These are phyloP conservation scores for Nymphicus hollandicus DNA, from an alignment of 2,113 vertebrate species.

Conservation along the genomic window DNA sequence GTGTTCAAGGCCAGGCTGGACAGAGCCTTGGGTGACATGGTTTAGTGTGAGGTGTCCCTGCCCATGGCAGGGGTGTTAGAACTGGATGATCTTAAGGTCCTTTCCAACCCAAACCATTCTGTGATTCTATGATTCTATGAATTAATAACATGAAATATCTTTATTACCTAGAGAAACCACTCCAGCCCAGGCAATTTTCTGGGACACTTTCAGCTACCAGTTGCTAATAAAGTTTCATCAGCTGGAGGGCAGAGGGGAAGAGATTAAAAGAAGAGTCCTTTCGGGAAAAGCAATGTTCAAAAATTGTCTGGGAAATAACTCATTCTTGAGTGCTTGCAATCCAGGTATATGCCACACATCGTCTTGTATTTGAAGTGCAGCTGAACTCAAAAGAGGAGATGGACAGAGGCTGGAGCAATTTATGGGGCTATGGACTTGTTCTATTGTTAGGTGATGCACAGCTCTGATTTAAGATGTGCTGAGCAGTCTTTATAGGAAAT, in stretches of 20 bases:
- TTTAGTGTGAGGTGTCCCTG: too few relatives aligned
- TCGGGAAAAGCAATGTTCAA: background rate
- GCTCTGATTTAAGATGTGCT: slow-evolving; percentile 34
- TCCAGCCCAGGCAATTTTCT: background rate
- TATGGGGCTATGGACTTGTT: background rate
- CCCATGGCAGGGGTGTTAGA: too few relatives aligned
- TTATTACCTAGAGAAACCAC: background rate
- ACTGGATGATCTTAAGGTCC: too few relatives aligned
- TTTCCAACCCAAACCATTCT: too few relatives aligned
- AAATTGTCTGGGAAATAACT: background rate
- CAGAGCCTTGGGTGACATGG: too few relatives aligned
- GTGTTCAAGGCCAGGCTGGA: too few relatives aligned
- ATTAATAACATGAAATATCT: background rate
- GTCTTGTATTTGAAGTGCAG: background rate
- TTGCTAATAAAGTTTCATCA: background rate
- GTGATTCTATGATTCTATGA: background rate
- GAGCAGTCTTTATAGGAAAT: background rate
- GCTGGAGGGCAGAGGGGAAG: background rate
- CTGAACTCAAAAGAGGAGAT: background rate
- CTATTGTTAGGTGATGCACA: background rate
- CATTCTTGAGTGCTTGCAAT: background rate
- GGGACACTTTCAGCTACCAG: background rate
- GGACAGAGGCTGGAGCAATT: background rate
- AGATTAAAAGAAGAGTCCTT: background rate
- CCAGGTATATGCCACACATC: background rate